These are phyloP conservation scores for Argyrosomus japonicus DNA, from an alignment of 2,113 vertebrate species.

Conservation along the genomic window DNA sequence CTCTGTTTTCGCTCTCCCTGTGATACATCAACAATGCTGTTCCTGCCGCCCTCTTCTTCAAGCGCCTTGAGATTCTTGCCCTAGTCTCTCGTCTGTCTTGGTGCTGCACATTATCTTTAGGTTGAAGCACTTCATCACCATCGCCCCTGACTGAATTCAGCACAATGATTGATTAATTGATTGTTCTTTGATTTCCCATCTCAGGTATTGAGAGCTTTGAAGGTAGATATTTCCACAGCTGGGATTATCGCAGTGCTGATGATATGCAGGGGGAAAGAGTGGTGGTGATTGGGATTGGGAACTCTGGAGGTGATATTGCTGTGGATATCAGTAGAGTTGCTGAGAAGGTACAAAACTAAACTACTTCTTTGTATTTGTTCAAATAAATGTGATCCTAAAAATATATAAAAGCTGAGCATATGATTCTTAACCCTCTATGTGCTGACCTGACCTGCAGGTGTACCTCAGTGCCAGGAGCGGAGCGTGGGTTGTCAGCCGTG, in stretches of 20 bases:
- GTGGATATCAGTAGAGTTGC: constrained; percentile 90
- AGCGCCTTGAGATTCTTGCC: no score
- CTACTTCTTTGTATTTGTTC: background rate
- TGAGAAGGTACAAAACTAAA: constrained; percentile 83
- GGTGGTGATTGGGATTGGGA: constrained; percentile 91
- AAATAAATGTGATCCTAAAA: background rate
- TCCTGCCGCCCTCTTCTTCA: no score
- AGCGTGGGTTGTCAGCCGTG: constrained; percentile 86
- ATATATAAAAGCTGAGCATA: constrained; percentile 17
- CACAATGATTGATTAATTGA: background rate
- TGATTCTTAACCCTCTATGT: background rate
- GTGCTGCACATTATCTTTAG: no score
- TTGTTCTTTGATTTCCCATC: background rate
- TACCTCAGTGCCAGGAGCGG: constrained; percentile 92
- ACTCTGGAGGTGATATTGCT: constrained; percentile 90
- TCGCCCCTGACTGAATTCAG: no score
- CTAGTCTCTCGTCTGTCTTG: no score
- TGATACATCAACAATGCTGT: no score
- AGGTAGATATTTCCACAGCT: constrained; percentile 88
- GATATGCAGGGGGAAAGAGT: constrained; percentile 86
- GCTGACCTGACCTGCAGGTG: constrained; percentile 80
- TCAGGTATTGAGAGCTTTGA: constrained; percentile 90
- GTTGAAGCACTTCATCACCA: no score
- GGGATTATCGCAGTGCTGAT: constrained; percentile 85
- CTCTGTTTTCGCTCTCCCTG: no score